phyloP scores from a whole-genome alignment of 2,888 invertebrate genomes.

The Drosophila prostipennis region DNA sequence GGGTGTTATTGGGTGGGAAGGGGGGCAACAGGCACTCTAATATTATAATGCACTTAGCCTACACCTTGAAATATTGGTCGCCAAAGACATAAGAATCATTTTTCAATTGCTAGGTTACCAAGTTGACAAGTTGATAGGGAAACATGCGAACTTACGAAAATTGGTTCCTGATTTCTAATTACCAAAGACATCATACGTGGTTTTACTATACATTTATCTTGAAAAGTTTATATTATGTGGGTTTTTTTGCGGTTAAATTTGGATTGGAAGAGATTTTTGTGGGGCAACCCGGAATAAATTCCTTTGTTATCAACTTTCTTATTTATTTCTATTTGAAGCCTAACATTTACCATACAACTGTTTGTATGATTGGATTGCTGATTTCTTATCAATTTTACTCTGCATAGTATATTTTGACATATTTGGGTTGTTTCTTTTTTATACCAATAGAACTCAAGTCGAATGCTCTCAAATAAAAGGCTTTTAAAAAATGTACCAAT shows the following conservation, averaged over 20 bases:
- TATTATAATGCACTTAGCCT: slow-evolving; percentile 46
- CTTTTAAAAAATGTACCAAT: too few relatives aligned
- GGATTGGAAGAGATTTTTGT: not conserved
- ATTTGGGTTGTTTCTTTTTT: too few relatives aligned
- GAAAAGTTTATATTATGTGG: not conserved
- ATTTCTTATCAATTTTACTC: not conserved
- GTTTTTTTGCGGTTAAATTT: not conserved
- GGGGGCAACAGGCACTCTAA: slow-evolving; percentile 20
- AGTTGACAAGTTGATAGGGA: not conserved
- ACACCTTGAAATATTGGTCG: slow-evolving; percentile 41
- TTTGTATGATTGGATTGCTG: not conserved
- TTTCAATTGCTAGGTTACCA: not conserved
- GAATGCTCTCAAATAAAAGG: too few relatives aligned
- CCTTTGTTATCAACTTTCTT: not conserved
- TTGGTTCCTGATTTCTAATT: not conserved
- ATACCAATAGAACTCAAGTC: too few relatives aligned
- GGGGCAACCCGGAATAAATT: not conserved
- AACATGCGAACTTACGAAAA: not conserved
- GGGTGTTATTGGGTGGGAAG: not conserved
- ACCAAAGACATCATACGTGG: not conserved
- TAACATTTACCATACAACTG: not conserved
- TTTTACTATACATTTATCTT: too few relatives aligned
- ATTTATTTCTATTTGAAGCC: not conserved
- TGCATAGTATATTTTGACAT: too few relatives aligned
- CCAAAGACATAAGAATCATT: slow-evolving; percentile 1